Evolutionary conservation across 2,113 vertebrate species (phyloP).

Genomic region (Phoenicopterus ruber): DNA sequence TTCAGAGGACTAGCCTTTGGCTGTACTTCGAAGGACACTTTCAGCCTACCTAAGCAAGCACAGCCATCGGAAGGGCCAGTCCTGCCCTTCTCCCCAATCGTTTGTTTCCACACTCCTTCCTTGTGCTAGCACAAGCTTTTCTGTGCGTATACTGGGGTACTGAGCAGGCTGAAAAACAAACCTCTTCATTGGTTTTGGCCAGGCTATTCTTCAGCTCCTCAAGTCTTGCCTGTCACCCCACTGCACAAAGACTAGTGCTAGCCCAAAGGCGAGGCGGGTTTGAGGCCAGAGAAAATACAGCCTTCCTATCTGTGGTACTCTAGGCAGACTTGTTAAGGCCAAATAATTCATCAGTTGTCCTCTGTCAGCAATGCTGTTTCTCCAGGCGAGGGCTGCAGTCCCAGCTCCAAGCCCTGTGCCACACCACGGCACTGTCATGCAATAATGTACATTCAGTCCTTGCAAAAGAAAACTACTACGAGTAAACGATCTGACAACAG

Average conservation of each 20-base stretch:
- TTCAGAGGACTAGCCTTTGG: background rate
- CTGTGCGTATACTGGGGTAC: background rate
- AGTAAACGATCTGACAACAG: background rate
- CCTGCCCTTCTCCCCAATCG: background rate
- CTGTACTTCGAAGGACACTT: background rate
- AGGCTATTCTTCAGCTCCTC: background rate
- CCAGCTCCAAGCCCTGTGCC: background rate
- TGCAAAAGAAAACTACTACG: background rate
- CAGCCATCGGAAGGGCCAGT: background rate
- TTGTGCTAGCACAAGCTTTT: background rate
- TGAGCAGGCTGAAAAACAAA: background rate
- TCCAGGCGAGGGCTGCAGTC: background rate
- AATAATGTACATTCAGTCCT: background rate
- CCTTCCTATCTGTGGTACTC: background rate
- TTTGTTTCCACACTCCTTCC: background rate
- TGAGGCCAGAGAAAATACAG: background rate
- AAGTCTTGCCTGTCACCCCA: background rate
- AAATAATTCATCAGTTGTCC: background rate
- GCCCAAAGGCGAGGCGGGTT: background rate
- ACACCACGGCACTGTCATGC: no score
- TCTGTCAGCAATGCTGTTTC: background rate
- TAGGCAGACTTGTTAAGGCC: background rate
- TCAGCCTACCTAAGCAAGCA: background rate
- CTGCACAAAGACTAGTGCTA: background rate
- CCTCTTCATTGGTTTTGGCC: background rate